A percentile compares a stretch with the other conserved stretches of the same genome.
These are phyloP conservation scores for Phrynocephalus guinanensis DNA, from an alignment of 2,797 vertebrate species.

Conservation along the genomic window DNA sequence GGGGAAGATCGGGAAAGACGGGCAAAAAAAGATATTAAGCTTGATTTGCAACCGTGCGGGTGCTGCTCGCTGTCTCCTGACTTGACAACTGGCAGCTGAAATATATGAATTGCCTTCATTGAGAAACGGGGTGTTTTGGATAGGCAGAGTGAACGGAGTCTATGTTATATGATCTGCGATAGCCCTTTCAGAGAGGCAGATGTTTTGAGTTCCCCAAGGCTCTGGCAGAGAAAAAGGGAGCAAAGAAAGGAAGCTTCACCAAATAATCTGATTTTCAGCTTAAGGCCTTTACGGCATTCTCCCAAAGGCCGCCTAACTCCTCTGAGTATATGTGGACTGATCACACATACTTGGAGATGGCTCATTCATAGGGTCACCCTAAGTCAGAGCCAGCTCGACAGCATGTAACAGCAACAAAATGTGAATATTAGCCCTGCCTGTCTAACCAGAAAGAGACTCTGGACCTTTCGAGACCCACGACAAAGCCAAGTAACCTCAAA, in stretches of 20 bases:
- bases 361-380: no score
- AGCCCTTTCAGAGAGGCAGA: background rate
- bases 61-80: background rate
- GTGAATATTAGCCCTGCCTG: background rate
- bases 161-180: background rate
- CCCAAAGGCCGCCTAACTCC: background rate
- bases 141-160: background rate
- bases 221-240: background rate
- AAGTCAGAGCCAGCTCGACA: no score
- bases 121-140: background rate
- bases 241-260: background rate
- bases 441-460: background rate
- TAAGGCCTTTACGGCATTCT: background rate
- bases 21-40: background rate
- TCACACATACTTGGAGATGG: no score
- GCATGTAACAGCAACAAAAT: no score
- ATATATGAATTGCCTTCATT: background rate
- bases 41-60: background rate
- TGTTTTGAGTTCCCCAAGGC: background rate
- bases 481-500: background rate
- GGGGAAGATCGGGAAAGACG: background rate
- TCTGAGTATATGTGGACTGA: background rate
- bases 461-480: background rate
- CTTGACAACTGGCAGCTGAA: background rate
- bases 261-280: background rate